A percentile compares a stretch with the other conserved stretches of the same genome.
These are phyloP conservation scores for Oligia latruncula DNA, from an alignment of 2,888 invertebrate genomes.

Conservation along the genomic window DNA sequence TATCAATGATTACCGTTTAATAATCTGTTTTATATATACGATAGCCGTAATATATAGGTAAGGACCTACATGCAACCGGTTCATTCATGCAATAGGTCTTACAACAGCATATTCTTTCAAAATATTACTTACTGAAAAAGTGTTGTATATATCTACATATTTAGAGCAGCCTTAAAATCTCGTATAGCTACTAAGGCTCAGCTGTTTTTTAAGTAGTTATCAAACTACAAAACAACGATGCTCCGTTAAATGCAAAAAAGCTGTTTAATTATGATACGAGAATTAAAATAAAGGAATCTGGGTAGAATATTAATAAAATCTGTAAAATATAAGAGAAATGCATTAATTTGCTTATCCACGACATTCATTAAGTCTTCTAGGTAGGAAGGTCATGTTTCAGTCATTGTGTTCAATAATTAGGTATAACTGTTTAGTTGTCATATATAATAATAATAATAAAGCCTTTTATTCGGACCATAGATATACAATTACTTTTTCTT, in stretches of 20 bases:
- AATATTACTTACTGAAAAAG: neutral
- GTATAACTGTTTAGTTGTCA: constrained; percentile 25
- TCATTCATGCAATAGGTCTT: neutral
- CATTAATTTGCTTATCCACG: neutral
- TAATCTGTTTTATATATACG: neutral
- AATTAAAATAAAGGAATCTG: neutral
- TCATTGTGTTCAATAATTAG: constrained; percentile 22
- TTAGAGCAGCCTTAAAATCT: neutral
- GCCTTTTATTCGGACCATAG: no score
- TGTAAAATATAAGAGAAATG: neutral
- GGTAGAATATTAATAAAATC: neutral
- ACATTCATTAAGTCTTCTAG: constrained; percentile 19
- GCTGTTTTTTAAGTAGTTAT: constrained; percentile 2
- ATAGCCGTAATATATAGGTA: neutral
- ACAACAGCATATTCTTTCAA: constrained; percentile 1
- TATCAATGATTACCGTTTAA: neutral
- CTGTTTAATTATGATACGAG: neutral
- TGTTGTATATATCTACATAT: neutral
- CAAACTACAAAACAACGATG: neutral
- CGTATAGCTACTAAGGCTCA: constrained; percentile 6
- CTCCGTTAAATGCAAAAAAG: neutral
- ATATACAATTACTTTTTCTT: no score
- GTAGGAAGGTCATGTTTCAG: constrained; percentile 28
- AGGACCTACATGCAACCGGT: neutral
- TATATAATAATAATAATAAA: no score